Evolutionary conservation across 2,888 invertebrate species (phyloP).

Genomic region (Auanema sp.): DNA sequence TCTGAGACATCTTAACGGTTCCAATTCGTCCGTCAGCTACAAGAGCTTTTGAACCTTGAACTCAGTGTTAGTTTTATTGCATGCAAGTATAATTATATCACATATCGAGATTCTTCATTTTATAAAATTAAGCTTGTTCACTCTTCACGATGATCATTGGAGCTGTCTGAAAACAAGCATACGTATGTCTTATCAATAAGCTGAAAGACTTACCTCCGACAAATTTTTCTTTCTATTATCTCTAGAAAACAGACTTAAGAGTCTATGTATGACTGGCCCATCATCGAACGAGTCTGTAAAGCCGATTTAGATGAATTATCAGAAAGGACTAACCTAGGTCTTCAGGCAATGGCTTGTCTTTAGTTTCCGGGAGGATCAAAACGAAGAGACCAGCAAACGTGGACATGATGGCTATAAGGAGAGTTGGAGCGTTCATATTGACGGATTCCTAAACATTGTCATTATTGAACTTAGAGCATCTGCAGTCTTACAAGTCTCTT

Average conservation of each 20-base stretch:
- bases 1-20: too few relatives aligned
- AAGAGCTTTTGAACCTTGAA: too few relatives aligned
- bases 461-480: too few relatives aligned
- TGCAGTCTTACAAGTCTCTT: constrained; percentile 49
- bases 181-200: constrained; percentile 7
- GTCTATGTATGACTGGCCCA: background rate
- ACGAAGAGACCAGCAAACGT: constrained; percentile 47
- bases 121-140: too few relatives aligned
- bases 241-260: background rate
- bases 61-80: too few relatives aligned
- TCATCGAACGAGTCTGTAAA: background rate
- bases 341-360: constrained; percentile 41
- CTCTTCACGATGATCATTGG: constrained; percentile 12
- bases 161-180: constrained; percentile 14
- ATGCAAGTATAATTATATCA: too few relatives aligned
- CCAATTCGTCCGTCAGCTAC: too few relatives aligned
- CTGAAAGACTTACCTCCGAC: constrained; percentile 1
- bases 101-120: too few relatives aligned
- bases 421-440: constrained; percentile 37
- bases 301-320: constrained; percentile 31
- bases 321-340: constrained; percentile 50
- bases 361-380: constrained; percentile 54
- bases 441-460: too few relatives aligned
- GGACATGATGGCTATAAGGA: constrained; percentile 47
- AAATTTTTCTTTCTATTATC: constrained; percentile 1